These are phyloP conservation scores for Athene noctua DNA, from an alignment of 2,113 vertebrate genomes.

Conservation along the genomic window DNA sequence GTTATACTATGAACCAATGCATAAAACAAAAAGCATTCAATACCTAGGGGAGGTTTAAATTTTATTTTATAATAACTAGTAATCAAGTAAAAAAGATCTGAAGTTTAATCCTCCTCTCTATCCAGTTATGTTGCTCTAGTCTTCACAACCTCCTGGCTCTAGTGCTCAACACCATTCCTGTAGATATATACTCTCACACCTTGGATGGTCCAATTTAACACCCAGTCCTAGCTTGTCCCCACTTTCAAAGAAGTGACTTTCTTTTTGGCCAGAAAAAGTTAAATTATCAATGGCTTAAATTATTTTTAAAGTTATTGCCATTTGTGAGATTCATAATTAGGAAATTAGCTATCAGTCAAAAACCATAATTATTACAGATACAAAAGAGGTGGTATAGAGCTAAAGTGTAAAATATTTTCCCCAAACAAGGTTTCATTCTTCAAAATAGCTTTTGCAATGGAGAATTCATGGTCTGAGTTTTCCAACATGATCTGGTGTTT, in stretches of 20 bases:
- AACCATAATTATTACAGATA: not conserved
- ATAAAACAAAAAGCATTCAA: not conserved
- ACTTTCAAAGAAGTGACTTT: not conserved
- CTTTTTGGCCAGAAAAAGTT: not conserved
- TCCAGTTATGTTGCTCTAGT: not conserved
- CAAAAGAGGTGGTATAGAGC: not conserved
- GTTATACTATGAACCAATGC: not conserved
- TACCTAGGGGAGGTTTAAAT: not conserved
- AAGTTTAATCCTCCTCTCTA: not conserved
- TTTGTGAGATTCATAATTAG: not conserved
- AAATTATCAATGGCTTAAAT: not conserved
- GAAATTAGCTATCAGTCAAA: not conserved
- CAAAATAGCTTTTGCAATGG: not conserved
- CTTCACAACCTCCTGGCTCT: not conserved
- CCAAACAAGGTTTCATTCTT: not conserved
- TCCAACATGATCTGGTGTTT: not conserved
- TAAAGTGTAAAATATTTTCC: not conserved
- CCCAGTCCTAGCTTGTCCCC: too few relatives aligned
- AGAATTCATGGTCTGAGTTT: not conserved
- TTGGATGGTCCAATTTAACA: not conserved
- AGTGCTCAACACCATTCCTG: not conserved
- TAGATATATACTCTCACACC: not conserved
- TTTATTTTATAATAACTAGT: not conserved
- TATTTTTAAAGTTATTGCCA: not conserved
- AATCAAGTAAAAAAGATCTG: not conserved